These are phyloP conservation scores for Antheraea assamensis DNA, from an alignment of 2,888 invertebrate species.

Conservation along the genomic window DNA sequence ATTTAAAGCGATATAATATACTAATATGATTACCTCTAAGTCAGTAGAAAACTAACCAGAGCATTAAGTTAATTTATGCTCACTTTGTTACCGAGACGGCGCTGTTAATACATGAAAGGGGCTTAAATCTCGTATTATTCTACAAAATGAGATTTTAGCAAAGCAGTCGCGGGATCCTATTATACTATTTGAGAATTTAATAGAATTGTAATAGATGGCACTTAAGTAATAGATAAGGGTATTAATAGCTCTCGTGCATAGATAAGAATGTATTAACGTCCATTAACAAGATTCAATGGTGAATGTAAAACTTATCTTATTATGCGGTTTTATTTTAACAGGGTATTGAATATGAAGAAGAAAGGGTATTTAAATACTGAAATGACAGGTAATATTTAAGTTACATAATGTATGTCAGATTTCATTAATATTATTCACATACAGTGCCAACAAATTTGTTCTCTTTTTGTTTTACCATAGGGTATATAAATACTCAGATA, in stretches of 20 bases:
- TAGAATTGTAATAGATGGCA: conserved; percentile 1
- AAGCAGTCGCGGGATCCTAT: conserved; percentile 28
- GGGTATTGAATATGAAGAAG: neutral
- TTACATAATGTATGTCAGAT: neutral
- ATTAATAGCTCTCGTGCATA: neutral
- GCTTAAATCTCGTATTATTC: conserved; percentile 57
- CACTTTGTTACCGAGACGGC: conserved; percentile 70
- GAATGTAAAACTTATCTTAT: neutral
- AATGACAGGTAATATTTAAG: neutral
- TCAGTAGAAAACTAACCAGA: conserved; percentile 79
- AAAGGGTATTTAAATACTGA: neutral
- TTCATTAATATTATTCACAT: neutral
- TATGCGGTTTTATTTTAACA: neutral
- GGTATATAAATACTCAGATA: no score
- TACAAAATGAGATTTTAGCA: conserved; percentile 59
- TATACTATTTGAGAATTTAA: conserved; percentile 12
- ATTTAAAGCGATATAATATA: conserved; percentile 61
- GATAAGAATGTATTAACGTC: neutral
- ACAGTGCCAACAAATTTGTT: no score
- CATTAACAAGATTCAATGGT: neutral
- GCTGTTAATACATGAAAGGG: conserved; percentile 59
- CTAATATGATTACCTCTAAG: conserved; percentile 76
- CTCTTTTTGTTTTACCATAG: no score
- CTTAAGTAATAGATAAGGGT: conserved; percentile 9
- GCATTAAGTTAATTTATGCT: conserved; percentile 78